Conservation (phyloP, 2,113 vertebrate genomes). For the Lepus americanus region DNA sequence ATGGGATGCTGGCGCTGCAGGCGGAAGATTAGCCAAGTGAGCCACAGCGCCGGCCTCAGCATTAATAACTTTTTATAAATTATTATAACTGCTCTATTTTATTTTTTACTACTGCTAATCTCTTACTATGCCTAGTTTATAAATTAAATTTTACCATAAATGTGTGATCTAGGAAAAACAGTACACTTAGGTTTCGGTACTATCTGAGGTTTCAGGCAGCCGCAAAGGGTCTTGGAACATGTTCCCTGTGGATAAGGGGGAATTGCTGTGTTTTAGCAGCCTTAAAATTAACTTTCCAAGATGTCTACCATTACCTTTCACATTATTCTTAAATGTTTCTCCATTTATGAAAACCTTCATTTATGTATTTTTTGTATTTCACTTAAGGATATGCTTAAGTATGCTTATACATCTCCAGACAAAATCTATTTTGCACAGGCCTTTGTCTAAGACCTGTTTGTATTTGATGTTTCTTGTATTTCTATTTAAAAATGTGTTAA, state of each 20-base stretch:
- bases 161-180: not conserved
- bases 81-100: not conserved
- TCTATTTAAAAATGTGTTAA: not conserved
- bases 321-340: not conserved
- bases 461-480: not conserved
- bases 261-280: not conserved
- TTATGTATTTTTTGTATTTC: constrained; percentile 9
- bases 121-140: not conserved
- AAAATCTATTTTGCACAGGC: not conserved
- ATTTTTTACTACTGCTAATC: not conserved
- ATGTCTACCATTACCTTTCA: not conserved
- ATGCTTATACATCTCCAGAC: not conserved
- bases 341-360: not conserved
- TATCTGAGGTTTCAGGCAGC: not conserved
- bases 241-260: not conserved
- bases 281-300: not conserved
- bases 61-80: too few relatives aligned
- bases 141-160: not conserved
- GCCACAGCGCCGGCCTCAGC: too few relatives aligned
- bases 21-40: too few relatives aligned
- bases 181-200: rapidly evolving
- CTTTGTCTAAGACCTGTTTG: not conserved
- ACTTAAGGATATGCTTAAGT: not conserved
- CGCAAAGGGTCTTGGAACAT: too few relatives aligned
- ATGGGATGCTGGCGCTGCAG: too few relatives aligned